phyloP scores from a whole-genome alignment of 2,797 vertebrate genomes.

The Setipinna tenuifilis region DNA sequence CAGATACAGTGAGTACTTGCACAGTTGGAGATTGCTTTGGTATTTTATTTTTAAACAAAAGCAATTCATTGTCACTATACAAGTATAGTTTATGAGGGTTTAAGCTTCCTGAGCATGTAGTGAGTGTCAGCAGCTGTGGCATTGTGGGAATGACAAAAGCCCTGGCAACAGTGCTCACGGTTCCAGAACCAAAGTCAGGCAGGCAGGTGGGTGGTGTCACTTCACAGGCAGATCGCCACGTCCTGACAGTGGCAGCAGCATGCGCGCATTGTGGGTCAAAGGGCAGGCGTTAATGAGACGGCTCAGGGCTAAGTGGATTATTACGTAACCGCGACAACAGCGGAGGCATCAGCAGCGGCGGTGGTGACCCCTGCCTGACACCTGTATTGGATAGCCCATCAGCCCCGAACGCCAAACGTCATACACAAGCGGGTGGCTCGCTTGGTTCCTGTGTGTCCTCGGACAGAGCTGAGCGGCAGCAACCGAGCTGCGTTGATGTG shows the following conservation, averaged over 20 bases:
- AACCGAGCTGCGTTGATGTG: not conserved
- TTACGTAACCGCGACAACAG: not conserved
- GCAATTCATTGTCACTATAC: too few relatives aligned
- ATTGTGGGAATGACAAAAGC: not conserved
- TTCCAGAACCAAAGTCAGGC: not conserved
- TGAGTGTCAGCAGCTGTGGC: not conserved
- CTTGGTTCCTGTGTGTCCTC: not conserved
- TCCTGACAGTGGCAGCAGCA: not conserved
- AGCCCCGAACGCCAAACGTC: not conserved
- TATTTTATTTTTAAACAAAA: too few relatives aligned
- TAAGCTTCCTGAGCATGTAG: too few relatives aligned
- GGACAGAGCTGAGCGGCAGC: not conserved
- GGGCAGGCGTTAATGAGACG: not conserved
- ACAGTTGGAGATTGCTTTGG: too few relatives aligned
- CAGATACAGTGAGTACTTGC: too few relatives aligned
- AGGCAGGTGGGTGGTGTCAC: not conserved
- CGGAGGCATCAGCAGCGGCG: not conserved
- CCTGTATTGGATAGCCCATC: not conserved
- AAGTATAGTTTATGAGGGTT: not conserved
- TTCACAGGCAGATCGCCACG: not conserved
- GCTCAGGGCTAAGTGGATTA: slow-evolving; percentile 16
- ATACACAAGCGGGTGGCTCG: not conserved
- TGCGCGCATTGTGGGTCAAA: not conserved
- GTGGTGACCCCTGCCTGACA: not conserved
- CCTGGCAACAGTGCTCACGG: not conserved